These are phyloP conservation scores for Triplophysa rosa DNA, from an alignment of 2,113 vertebrate species.

Conservation along the genomic window DNA sequence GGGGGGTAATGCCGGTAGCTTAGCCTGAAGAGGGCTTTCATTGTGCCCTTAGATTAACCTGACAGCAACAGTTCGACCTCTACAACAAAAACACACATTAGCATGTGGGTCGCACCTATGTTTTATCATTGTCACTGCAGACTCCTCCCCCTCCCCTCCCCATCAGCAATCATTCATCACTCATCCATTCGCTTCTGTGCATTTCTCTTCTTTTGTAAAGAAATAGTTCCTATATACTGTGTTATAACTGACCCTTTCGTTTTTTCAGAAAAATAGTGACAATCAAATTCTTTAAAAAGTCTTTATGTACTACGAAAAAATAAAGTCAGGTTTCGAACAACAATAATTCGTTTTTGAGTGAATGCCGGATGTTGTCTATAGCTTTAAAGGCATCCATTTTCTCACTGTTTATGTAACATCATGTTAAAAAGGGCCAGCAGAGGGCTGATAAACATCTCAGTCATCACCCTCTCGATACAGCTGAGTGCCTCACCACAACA, in stretches of 20 bases:
- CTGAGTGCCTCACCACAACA: slow-evolving; percentile 46
- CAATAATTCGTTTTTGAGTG: too few relatives aligned
- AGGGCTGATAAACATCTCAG: slow-evolving; percentile 58
- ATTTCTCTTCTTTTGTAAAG: neutral
- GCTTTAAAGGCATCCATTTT: slow-evolving; percentile 43
- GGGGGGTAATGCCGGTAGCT: neutral
- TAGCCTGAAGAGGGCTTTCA: slow-evolving; percentile 51
- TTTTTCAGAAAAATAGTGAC: too few relatives aligned
- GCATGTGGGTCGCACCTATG: slow-evolving; percentile 32
- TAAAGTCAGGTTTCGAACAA: too few relatives aligned
- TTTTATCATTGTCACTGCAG: neutral
- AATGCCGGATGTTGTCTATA: slow-evolving; percentile 29
- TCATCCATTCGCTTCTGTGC: neutral
- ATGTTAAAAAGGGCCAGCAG: slow-evolving; percentile 47
- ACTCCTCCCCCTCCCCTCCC: neutral
- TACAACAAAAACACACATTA: slow-evolving; percentile 8
- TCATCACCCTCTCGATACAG: slow-evolving; percentile 55
- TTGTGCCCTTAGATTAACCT: slow-evolving; percentile 57
- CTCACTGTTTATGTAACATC: slow-evolving; percentile 54
- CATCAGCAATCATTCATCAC: slow-evolving; percentile 6
- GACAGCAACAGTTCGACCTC: slow-evolving; percentile 12
- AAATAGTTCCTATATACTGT: too few relatives aligned
- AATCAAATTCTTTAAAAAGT: too few relatives aligned
- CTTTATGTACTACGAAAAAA: too few relatives aligned
- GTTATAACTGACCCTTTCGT: too few relatives aligned